Base-by-base conservation (phyloP, 1,140 invertebrate genomes). In the Calycopis cecrops region DNA sequence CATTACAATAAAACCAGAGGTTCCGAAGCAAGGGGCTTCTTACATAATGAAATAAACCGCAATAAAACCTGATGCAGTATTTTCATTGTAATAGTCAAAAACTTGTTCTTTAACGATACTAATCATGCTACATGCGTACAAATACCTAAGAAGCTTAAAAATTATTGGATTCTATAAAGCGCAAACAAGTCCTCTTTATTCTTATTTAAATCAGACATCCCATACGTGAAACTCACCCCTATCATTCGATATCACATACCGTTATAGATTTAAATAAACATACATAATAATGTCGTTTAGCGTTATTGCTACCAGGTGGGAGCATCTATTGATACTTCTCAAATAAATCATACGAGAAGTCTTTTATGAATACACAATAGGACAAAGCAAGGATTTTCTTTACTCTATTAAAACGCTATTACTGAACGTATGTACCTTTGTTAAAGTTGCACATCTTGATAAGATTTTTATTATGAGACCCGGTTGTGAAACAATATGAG, bases 351-450 rank as follows among this genome's bases (percentile, higher is more conserved):
- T 65, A 58, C 71, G 74, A 71, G 73, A 68, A 66, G 69, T 71
- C 67, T 81, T 77, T 71, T 73, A 65, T 68, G 55, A 59, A 54
- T 60, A 69, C 61, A 77, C 77, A 82, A 82, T 80, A 52, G 72
- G 59, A 79, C 77, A 83, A 83, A 63, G 68, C 77, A 83, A 83
- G 77, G 77, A 71, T 80, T 80, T 79, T 61, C 67, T 72, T 76
- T 73, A 69, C 67, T 72, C 67, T 71, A 80, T 83, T 80, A 83
- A 80, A 80, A 72, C 53, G 62, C 74, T 79, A 80, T 83, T 79
- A 63, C 56, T 35, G 55, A 59, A 54, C 52, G 28, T 16, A 44
- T 14, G 1, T 12, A 21, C 3, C 7, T 33, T 9, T n/a, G 6
- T 33, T 53, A 53, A 12, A 53, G 17, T 33, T 33, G 40, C 28